Percentiles rank a stretch among this genome's conserved stretches.
phyloP scores from a whole-genome alignment of 2,797 vertebrate genomes.

The Danio tinwini region DNA sequence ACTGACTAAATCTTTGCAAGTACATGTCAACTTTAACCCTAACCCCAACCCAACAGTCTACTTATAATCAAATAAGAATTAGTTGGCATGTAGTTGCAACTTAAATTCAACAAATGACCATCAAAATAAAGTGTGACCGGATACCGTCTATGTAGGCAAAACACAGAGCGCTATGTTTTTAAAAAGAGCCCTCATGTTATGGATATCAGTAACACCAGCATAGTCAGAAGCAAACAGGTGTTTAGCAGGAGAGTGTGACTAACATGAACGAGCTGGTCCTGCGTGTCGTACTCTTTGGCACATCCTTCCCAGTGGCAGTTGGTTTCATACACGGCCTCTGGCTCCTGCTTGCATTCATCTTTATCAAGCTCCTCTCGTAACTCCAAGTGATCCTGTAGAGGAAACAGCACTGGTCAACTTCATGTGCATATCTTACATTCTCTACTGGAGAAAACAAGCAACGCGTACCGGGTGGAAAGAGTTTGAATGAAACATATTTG shows the following conservation, averaged over 20 bases:
- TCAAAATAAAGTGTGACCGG: too few species aligned
- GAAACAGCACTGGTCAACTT: neutral
- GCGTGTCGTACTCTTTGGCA: conserved; percentile 92
- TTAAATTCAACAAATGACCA: too few species aligned
- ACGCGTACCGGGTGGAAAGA: too few species aligned
- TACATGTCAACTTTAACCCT: too few species aligned
- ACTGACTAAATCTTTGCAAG: too few species aligned
- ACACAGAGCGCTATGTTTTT: neutral
- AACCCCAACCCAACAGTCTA: too few species aligned
- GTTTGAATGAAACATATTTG: too few species aligned
- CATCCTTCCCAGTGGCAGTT: conserved; percentile 98
- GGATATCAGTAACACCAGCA: neutral
- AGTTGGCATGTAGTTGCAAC: too few species aligned
- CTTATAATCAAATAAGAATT: too few species aligned
- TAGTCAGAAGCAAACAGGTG: neutral
- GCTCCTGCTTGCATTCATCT: conserved; percentile 97
- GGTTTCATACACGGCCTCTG: conserved; percentile 95
- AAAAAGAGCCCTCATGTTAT: neutral
- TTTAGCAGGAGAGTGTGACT: conserved; percentile 65
- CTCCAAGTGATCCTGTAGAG: conserved; percentile 87
- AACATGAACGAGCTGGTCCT: conserved; percentile 97
- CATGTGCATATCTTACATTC: neutral
- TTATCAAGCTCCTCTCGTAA: conserved; percentile 95
- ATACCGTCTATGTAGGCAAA: neutral
- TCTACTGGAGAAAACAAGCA: too few species aligned